Conservation (phyloP, 2,888 invertebrate genomes). For the Plutella xylostella region DNA sequence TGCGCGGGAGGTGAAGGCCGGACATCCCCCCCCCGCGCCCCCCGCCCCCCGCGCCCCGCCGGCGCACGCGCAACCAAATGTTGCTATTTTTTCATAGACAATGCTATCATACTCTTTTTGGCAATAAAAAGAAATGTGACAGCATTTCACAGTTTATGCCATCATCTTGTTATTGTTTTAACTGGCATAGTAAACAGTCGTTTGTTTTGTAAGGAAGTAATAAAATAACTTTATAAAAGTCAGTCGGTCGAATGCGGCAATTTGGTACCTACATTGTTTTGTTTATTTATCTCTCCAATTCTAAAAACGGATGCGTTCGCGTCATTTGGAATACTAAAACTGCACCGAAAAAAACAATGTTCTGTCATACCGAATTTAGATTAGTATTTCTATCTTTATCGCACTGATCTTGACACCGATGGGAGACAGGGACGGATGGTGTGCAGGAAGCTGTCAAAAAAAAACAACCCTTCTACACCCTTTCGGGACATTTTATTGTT, state of each 20-base stretch:
- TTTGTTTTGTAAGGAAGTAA: slow-evolving; percentile 52
- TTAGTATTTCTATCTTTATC: slow-evolving; percentile 29
- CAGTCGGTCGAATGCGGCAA: slow-evolving; percentile 28
- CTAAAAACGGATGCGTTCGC: slow-evolving; percentile 64
- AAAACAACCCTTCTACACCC: slow-evolving; percentile 66
- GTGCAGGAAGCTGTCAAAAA: slow-evolving; percentile 64
- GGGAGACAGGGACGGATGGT: slow-evolving; percentile 37
- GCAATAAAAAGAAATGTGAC: not conserved
- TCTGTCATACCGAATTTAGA: slow-evolving; percentile 21
- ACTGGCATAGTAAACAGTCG: slow-evolving; percentile 15
- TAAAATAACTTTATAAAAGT: slow-evolving; percentile 54
- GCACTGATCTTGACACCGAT: slow-evolving; percentile 14
- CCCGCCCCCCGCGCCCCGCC: slow-evolving; percentile 25
- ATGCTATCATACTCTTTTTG: not conserved
- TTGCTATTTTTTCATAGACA: not conserved
- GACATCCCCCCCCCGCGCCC: slow-evolving; percentile 25
- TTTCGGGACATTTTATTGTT: slow-evolving; percentile 57
- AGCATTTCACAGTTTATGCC: too few species aligned
- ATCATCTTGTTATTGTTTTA: too few species aligned
- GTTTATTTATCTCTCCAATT: slow-evolving; percentile 54
- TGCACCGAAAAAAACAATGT: slow-evolving; percentile 33
- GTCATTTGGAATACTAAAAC: slow-evolving; percentile 63
- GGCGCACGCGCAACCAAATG: slow-evolving; percentile 2
- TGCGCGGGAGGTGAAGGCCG: slow-evolving; percentile 55
- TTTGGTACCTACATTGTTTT: slow-evolving; percentile 17